phyloP scores from a whole-genome alignment of 1,140 invertebrate genomes.

The Zaprionus ornatus region DNA sequence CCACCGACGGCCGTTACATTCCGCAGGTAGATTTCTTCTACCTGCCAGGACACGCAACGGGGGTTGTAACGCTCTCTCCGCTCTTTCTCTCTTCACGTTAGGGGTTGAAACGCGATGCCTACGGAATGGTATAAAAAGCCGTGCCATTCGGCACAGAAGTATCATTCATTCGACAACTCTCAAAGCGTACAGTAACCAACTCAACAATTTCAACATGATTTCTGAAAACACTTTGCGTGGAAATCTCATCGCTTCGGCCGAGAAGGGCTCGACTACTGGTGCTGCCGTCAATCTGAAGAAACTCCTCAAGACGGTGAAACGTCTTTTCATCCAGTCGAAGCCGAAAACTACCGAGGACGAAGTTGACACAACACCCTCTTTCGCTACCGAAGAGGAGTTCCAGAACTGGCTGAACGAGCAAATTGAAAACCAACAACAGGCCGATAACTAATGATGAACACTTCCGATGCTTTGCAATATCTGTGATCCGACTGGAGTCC shows the following conservation, averaged over 20 bases:
- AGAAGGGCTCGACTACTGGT: conserved; percentile 57
- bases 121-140: conserved; percentile 54
- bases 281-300: conserved; percentile 62
- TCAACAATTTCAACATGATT: conserved; percentile 49
- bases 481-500: conserved; percentile 65
- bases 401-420: conserved; percentile 75
- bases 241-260: conserved; percentile 14
- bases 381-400: conserved; percentile 63
- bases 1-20: not conserved
- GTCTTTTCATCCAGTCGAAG: conserved; percentile 51
- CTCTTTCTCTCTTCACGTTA: conserved; percentile 6
- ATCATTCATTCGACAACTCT: conserved; percentile 61
- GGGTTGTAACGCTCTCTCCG: conserved; percentile 6
- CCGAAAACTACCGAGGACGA: conserved; percentile 5
- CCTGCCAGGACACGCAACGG: conserved; percentile 2
- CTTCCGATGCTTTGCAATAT: conserved; percentile 12
- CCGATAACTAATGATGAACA: conserved; percentile 9
- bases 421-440: conserved; percentile 44
- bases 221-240: conserved; percentile 26
- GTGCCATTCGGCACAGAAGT: not conserved
- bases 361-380: conserved; percentile 18
- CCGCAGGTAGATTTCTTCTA: conserved; percentile 14
- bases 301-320: conserved; percentile 56
- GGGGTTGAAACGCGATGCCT: conserved; percentile 4
- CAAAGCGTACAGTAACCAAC: conserved; percentile 34